A percentile compares a stretch with the other conserved stretches of the same genome.
Evolutionary conservation across 1,140 invertebrate genomes (phyloP).

Genomic region (Papilio polytes): DNA sequence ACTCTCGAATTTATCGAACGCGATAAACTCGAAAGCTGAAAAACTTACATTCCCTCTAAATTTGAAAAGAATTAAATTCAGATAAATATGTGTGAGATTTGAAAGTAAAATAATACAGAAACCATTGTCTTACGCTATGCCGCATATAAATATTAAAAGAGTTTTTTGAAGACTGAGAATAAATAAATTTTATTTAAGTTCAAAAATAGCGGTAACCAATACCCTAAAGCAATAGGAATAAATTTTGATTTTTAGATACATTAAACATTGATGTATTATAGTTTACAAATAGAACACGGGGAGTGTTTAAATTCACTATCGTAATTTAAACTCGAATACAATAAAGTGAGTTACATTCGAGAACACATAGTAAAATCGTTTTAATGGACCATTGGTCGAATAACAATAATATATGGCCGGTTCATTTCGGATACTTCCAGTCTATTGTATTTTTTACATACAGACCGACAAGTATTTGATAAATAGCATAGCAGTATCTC

Average conservation of each 20-base stretch:
- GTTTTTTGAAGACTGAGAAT: too few relatives aligned
- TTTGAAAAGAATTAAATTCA: too few relatives aligned
- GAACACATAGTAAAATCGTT: slow-evolving; percentile 45
- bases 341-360: slow-evolving; percentile 38
- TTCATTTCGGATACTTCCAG: slow-evolving; percentile 49
- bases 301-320: neutral
- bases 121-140: too few relatives aligned
- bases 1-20: neutral
- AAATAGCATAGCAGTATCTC: slow-evolving; percentile 55
- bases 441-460: slow-evolving; percentile 61
- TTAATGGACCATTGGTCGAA: slow-evolving; percentile 56
- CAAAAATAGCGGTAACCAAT: too few relatives aligned
- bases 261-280: neutral
- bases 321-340: neutral
- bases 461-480: slow-evolving; percentile 54
- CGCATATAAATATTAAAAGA: too few relatives aligned
- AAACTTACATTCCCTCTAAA: too few relatives aligned
- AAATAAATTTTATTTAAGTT: too few relatives aligned
- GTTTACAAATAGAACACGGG: neutral
- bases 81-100: too few relatives aligned
- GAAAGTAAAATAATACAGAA: too few relatives aligned
- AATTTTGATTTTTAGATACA: too few relatives aligned
- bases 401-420: slow-evolving; percentile 63
- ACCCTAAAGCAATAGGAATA: too few relatives aligned
- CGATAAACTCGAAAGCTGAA: neutral